Conservation (phyloP, 1,140 invertebrate species). For the Anastatus disparis region DNA sequence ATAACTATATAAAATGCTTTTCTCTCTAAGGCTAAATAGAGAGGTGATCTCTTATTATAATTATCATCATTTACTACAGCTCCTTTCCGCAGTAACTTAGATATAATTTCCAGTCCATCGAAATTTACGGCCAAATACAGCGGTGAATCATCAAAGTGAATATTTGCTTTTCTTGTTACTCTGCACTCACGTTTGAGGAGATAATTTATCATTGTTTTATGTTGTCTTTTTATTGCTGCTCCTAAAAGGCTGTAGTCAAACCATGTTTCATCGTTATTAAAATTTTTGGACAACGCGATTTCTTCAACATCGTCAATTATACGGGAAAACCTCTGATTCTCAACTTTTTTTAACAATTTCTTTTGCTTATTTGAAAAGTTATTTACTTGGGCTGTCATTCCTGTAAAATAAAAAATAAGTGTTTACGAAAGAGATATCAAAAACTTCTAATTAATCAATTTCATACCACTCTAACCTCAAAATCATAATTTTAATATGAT, state of each 20-base stretch:
- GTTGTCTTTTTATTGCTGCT: neutral
- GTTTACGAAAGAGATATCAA: no score
- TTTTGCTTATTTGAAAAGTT: no score
- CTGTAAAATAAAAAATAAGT: no score
- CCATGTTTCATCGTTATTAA: neutral
- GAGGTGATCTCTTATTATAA: neutral
- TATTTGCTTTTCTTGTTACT: constrained; percentile 3
- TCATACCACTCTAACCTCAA: no score
- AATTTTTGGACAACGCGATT: neutral
- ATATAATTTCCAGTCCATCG: constrained; percentile 3
- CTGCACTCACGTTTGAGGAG: constrained; percentile 8
- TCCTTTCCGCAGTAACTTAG: neutral
- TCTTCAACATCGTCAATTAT: no score
- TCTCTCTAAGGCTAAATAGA: neutral
- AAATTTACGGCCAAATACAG: constrained; percentile 14
- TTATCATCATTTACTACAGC: neutral
- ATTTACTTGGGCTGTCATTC: no score
- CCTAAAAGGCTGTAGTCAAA: constrained; percentile 13
- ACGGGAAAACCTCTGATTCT: no score
- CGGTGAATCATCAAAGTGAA: neutral
- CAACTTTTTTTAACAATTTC: no score
- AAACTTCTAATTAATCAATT: no score
- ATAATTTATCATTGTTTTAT: neutral
- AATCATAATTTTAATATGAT: no score
- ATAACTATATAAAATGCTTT: constrained; percentile 9